phyloP scores from a whole-genome alignment of 2,888 invertebrate genomes.

The Polymixis flavicincta region DNA sequence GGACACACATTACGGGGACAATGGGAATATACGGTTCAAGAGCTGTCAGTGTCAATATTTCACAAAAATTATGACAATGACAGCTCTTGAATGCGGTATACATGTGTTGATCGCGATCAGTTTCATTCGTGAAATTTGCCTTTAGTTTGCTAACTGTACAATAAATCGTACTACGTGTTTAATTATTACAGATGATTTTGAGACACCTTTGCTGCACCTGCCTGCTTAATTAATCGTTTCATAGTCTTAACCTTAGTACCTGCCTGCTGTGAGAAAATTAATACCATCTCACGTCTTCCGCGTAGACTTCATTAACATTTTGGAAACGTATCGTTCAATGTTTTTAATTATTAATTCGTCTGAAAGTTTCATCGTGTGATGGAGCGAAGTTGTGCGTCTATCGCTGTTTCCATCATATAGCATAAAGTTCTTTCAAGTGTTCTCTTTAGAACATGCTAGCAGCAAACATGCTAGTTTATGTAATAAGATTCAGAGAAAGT shows the following conservation, averaged over 20 bases:
- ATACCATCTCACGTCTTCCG: slow-evolving; percentile 57
- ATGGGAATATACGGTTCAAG: too few relatives aligned
- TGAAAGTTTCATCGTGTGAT: slow-evolving; percentile 27
- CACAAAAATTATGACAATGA: background rate
- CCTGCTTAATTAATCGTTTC: slow-evolving; percentile 75
- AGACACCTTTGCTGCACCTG: slow-evolving; percentile 75
- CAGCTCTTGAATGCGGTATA: background rate
- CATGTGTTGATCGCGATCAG: background rate
- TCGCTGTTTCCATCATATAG: background rate
- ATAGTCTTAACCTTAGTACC: slow-evolving; percentile 68
- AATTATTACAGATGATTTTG: slow-evolving; percentile 36
- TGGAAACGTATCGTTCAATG: slow-evolving; percentile 28
- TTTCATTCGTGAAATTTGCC: background rate
- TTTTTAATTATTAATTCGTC: slow-evolving; percentile 41
- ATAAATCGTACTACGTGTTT: slow-evolving; percentile 22
- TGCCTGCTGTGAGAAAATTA: slow-evolving; percentile 71
- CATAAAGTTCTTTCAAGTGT: slow-evolving; percentile 22
- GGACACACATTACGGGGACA: too few relatives aligned
- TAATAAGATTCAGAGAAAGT: too few relatives aligned
- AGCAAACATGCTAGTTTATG: too few relatives aligned
- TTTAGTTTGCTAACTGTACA: slow-evolving; percentile 28
- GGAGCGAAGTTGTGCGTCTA: slow-evolving; percentile 17
- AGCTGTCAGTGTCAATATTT: background rate
- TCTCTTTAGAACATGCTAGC: slow-evolving; percentile 4
- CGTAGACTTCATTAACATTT: slow-evolving; percentile 38